These are phyloP conservation scores for Prenolepis imparis DNA, from an alignment of 2,888 invertebrate genomes.

Conservation along the genomic window DNA sequence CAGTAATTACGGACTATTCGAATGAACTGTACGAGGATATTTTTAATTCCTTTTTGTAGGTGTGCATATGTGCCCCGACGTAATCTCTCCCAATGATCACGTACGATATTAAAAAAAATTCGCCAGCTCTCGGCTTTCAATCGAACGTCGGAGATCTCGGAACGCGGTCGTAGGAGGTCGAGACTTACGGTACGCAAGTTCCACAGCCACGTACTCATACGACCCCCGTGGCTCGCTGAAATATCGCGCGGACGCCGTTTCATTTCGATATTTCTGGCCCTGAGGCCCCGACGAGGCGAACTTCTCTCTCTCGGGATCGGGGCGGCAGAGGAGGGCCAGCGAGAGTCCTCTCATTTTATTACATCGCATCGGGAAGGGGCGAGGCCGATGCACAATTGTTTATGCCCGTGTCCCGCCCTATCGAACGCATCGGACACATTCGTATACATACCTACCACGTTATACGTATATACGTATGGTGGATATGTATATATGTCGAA, in stretches of 20 bases:
- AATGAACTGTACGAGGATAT: conserved; percentile 16
- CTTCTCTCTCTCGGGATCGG: conserved; percentile 61
- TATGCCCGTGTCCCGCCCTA: conserved; percentile 85
- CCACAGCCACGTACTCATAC: conserved; percentile 56
- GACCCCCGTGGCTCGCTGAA: conserved; percentile 78
- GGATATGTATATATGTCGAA: conserved; percentile 52
- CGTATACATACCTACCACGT: conserved; percentile 70
- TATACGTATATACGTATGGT: conserved; percentile 16
- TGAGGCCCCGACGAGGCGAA: conserved; percentile 70
- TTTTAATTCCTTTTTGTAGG: conserved; percentile 24
- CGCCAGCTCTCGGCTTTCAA: conserved; percentile 52
- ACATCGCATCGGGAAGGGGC: conserved; percentile 83
- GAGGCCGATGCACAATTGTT: conserved; percentile 85
- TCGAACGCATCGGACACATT: conserved; percentile 83
- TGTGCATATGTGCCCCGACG: conserved; percentile 25
- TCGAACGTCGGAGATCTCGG: conserved; percentile 59
- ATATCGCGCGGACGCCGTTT: conserved; percentile 78
- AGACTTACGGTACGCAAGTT: conserved; percentile 52
- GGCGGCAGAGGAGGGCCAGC: conserved; percentile 56
- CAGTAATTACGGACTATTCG: conserved; percentile 41
- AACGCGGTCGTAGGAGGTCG: conserved; percentile 73
- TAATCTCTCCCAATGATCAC: conserved; percentile 66
- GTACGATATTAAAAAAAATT: conserved; percentile 69
- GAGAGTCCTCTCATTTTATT: conserved; percentile 79
- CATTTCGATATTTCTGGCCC: conserved; percentile 78